Evolutionary conservation across 2,888 invertebrate species (phyloP).

Genomic region (Sisyra terminalis): DNA sequence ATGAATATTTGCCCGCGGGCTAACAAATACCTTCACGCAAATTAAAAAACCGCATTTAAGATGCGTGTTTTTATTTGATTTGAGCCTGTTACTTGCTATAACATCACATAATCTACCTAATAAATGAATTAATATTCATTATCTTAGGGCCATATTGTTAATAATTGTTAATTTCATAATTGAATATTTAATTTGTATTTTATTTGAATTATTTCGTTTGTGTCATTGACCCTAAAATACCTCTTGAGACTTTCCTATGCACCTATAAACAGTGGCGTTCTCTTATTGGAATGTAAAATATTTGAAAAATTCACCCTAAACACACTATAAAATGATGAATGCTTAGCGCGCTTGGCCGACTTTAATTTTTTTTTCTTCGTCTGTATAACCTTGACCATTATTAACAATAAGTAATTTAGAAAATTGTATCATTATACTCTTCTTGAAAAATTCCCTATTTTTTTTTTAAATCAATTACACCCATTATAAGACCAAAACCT

Average conservation of each 20-base stretch:
- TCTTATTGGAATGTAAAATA: slow-evolving; percentile 4
- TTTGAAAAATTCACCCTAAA: slow-evolving; percentile 4
- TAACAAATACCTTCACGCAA: slow-evolving; percentile 7
- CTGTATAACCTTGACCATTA: too few relatives aligned
- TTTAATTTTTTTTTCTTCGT: too few relatives aligned
- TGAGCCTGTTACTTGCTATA: neutral
- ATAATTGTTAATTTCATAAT: neutral
- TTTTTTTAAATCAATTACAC: too few relatives aligned
- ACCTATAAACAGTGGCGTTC: neutral
- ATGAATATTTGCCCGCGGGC: slow-evolving; percentile 4
- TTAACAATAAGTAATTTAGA: too few relatives aligned
- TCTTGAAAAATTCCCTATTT: too few relatives aligned
- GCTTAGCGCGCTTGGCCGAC: too few relatives aligned
- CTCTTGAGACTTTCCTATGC: slow-evolving; percentile 1
- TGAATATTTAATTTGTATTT: neutral
- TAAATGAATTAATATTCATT: neutral
- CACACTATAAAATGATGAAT: too few relatives aligned
- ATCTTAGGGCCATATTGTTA: neutral
- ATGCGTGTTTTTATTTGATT: slow-evolving; percentile 3
- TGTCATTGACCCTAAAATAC: slow-evolving; percentile 5
- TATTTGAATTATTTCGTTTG: neutral
- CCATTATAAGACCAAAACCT: too few relatives aligned
- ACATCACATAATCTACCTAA: neutral
- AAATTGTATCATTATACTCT: too few relatives aligned
- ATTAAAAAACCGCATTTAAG: slow-evolving; percentile 6